Evolutionary conservation across 2,888 invertebrate genomes (phyloP).

Genomic region (Amiota communis): DNA sequence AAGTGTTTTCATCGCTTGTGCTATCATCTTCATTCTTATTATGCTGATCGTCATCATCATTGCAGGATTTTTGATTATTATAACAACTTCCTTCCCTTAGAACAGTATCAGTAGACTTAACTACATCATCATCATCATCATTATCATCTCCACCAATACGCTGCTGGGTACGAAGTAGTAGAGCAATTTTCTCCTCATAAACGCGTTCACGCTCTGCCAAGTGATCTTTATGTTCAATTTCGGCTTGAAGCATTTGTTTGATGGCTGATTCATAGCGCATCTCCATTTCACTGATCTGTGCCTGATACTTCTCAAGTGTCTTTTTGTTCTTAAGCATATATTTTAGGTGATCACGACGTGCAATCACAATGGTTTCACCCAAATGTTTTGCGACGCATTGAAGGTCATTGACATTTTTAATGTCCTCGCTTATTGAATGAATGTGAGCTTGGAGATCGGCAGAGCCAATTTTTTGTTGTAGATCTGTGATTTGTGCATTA

Average conservation of each 20-base stretch:
- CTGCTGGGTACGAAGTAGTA: slow-evolving; percentile 59
- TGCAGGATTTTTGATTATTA: slow-evolving; percentile 29
- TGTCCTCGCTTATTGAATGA: slow-evolving; percentile 80
- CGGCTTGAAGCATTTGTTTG: slow-evolving; percentile 74
- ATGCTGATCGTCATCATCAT: no score
- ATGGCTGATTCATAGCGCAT: slow-evolving; percentile 69
- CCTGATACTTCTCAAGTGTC: slow-evolving; percentile 74
- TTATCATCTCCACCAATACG: slow-evolving; percentile 8
- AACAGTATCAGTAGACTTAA: slow-evolving; percentile 45
- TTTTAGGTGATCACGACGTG: slow-evolving; percentile 66
- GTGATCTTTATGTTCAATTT: slow-evolving; percentile 75
- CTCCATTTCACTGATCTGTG: slow-evolving; percentile 73
- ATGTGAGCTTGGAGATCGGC: slow-evolving; percentile 82
- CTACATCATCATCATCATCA: slow-evolving; percentile 36
- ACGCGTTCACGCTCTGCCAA: slow-evolving; percentile 76
- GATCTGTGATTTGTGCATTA: slow-evolving; percentile 68
- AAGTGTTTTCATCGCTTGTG: background rate
- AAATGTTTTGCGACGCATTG: slow-evolving; percentile 81
- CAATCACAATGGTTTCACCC: slow-evolving; percentile 62
- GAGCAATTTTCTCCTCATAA: slow-evolving; percentile 77
- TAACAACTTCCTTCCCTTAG: slow-evolving; percentile 28
- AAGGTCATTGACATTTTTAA: slow-evolving; percentile 85
- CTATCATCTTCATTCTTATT: slow-evolving; percentile 17
- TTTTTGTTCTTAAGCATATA: slow-evolving; percentile 75
- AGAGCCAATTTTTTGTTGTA: slow-evolving; percentile 82